These are phyloP conservation scores for Lucilia sericata DNA, from an alignment of 1,140 invertebrate genomes.

Conservation along the genomic window DNA sequence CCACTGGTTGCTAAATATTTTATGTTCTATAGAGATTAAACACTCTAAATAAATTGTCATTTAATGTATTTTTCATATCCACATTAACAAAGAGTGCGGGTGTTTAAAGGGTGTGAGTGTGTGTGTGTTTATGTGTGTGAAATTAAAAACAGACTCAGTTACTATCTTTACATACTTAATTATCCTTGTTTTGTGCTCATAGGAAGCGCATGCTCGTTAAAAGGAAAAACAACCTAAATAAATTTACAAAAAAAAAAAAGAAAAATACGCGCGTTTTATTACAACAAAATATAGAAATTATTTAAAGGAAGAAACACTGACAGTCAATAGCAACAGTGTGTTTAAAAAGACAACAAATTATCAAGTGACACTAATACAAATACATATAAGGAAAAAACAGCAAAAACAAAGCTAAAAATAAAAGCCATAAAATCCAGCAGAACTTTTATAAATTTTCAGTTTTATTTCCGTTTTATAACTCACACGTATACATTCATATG, in stretches of 20 bases:
- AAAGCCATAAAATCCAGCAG: neutral
- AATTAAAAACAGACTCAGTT: neutral
- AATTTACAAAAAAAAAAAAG: neutral
- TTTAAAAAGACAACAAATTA: conserved; percentile 34
- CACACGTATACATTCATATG: too few relatives aligned
- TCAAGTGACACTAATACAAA: neutral
- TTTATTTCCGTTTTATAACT: too few relatives aligned
- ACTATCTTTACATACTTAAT: neutral
- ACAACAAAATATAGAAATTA: conserved; percentile 26
- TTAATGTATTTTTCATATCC: too few relatives aligned
- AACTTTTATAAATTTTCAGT: neutral
- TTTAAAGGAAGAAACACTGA: neutral
- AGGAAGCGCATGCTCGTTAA: conserved; percentile 11
- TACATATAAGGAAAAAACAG: too few relatives aligned
- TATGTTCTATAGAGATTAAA: too few relatives aligned
- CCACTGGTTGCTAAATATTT: too few relatives aligned
- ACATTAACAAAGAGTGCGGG: too few relatives aligned
- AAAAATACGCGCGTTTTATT: conserved; percentile 33
- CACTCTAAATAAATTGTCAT: too few relatives aligned
- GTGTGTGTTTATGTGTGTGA: neutral
- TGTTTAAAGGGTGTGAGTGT: too few relatives aligned
- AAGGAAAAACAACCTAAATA: neutral
- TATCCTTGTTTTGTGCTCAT: neutral
- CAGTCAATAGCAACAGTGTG: conserved; percentile 13
- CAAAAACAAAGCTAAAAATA: neutral